Percentiles rank a stretch among this genome's conserved stretches.
These are phyloP conservation scores for Rhagonycha lutea DNA, from an alignment of 2,888 invertebrate genomes.

Conservation along the genomic window DNA sequence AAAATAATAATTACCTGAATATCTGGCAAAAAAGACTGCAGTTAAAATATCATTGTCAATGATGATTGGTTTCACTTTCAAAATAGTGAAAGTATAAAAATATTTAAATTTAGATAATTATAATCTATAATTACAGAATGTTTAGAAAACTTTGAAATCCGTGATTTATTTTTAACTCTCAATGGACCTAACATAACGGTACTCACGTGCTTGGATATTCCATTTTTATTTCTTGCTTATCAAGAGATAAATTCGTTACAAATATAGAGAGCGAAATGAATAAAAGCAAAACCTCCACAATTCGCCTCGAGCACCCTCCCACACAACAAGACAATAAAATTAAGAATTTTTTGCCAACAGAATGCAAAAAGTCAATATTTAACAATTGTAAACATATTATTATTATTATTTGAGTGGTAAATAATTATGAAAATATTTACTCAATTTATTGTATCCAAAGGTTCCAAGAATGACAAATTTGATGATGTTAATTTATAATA, in stretches of 20 bases:
- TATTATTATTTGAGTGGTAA: background rate
- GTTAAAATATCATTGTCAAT: background rate
- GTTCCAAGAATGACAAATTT: background rate
- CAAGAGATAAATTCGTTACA: background rate
- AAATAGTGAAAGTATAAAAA: background rate
- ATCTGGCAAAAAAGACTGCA: background rate
- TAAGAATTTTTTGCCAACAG: background rate
- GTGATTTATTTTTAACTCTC: background rate
- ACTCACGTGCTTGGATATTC: background rate
- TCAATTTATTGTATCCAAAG: background rate
- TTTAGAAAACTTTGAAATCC: background rate
- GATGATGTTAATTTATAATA: background rate
- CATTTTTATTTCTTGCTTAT: background rate
- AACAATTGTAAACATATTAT: background rate
- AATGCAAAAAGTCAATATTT: background rate
- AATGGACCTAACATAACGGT: background rate
- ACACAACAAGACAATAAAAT: background rate
- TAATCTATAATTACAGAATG: background rate
- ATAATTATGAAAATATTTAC: background rate
- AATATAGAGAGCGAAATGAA: background rate
- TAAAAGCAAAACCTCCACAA: background rate
- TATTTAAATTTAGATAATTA: background rate
- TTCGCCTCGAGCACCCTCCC: background rate
- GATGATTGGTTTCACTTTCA: background rate
- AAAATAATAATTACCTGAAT: too few relatives aligned